Base-by-base conservation (phyloP, 2,888 invertebrate species). In the Plebejus anna region DNA sequence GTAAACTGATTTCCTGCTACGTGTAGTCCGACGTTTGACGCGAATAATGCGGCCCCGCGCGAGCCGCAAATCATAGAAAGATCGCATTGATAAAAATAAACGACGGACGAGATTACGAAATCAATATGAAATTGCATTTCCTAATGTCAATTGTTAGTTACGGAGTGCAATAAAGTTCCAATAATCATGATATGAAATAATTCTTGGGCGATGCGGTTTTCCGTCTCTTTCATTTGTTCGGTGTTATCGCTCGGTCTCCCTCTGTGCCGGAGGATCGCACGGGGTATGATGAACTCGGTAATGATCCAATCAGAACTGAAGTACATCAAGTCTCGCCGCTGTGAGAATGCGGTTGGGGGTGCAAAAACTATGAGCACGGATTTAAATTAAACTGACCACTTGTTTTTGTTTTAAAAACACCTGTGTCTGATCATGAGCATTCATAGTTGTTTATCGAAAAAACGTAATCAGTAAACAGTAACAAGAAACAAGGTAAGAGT, bases 61-160 rank as follows among this genome's bases (percentile, higher is more conserved):
- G 90, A 89, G 90, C 93, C 93, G 92, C 93, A 92, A 94, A 93
- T 93, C 92, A 91, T 93, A 92, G 93, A 91, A 88, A 91, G 89
- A 93, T 92, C 89, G 90, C 90, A 90, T 90, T 91, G 89, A 89
- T 92, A 92, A 93, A 92, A 93, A 93, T 91, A 92, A 94, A 93
- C 88, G 89, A 89, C 84, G 83, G 83, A 82, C 84, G 85, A 89
- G 88, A 92, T 92, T 92, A 92, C 91, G 89, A 88, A 93, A 94
- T 93, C 94, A 93, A 94, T 94, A 92, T 92, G 90, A 92, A 92
- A 94, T 94, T 94, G 92, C 92, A 93, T 92, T 92, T 92, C 92
- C 93, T 94, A 93, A 94, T 94, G 93, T 94, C 94, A 94, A 94
- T 94, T 94, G 94, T 94, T 93, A 92, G 92, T 93, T 94, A 92